Conservation (phyloP, 2,797 vertebrate species). For the Nyctibius grandis region DNA sequence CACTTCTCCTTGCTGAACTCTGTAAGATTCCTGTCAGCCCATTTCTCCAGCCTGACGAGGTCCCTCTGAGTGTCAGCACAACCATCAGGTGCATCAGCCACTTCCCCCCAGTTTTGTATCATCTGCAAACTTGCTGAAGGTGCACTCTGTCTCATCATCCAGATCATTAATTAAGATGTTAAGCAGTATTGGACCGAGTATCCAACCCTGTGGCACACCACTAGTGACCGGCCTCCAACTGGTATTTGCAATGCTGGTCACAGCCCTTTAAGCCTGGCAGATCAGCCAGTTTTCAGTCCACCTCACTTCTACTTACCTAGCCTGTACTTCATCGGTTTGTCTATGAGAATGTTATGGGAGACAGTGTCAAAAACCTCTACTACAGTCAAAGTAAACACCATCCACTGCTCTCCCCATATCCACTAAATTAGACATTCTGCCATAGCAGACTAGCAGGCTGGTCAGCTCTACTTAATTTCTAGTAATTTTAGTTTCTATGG, state of each 20-base stretch:
- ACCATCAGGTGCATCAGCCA: neutral
- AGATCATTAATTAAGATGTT: neutral
- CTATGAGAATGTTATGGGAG: neutral
- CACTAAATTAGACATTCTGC: neutral
- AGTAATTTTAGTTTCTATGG: neutral
- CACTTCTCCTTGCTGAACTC: neutral
- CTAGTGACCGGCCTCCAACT: neutral
- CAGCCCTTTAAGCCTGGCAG: neutral
- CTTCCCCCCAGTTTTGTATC: neutral
- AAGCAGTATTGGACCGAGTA: neutral
- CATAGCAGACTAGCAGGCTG: neutral
- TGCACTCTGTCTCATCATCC: neutral
- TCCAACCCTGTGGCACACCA: neutral
- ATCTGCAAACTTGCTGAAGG: neutral
- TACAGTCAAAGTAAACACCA: neutral
- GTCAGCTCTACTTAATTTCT: neutral
- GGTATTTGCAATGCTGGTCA: neutral
- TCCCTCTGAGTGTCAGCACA: neutral
- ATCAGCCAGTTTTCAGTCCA: neutral
- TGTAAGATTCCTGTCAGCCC: neutral
- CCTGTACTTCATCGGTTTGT: neutral
- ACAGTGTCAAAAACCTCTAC: neutral
- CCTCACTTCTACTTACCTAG: neutral
- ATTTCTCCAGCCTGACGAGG: neutral
- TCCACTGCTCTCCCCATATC: neutral